Base-by-base conservation (phyloP, 2,113 vertebrate genomes). In the Chrysemys picta region DNA sequence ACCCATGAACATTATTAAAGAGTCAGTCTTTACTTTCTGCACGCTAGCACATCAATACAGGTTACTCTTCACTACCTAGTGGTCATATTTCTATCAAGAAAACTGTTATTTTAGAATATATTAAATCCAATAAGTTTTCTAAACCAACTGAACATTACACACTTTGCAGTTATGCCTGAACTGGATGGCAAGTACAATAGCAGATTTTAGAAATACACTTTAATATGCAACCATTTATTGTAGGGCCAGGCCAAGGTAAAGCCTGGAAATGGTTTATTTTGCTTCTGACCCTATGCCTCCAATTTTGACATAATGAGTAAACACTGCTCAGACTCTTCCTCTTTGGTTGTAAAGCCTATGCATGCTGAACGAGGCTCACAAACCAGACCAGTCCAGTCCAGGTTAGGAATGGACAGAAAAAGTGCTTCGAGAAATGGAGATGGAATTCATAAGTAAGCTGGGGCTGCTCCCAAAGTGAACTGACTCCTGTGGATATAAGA, bases 381-480 rank as follows among this genome's bases (percentile, higher is more conserved):
- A n/a, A 85, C 85, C 62, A 7, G 87, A 84, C 31, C 50, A 90
- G 89, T 1, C 31, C 50, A 90, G 89, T 1, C 49, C 53, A 92
- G 89, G 54, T 54, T 88, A 9, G 25, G 84, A 75, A 50, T 6
- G 49, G 92, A 57, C 76, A 89, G 49, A 59, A 29, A 2, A 56
- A 90, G 54, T 4, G 69, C 84, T 87, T 79, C 90, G 95, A 84
- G 95, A 96, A 95, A 72, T 54, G 85, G 85, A 85, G 87, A 52
- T 16, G 31, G 38, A 69, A 80, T 12, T 93, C 72, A 47, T 2
- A 57, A 69, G 45, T 2, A 83, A 96, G 89, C 75, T 22, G 6
- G 80, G 91, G 95, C 56, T 89, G 94, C 84, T 96, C 88, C 95
- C 90, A 84, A 90, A 93, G 79, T 17, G 52, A 96, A 86, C 27